phyloP scores from a whole-genome alignment of 2,888 invertebrate genomes.

The Cabera pusaria region DNA sequence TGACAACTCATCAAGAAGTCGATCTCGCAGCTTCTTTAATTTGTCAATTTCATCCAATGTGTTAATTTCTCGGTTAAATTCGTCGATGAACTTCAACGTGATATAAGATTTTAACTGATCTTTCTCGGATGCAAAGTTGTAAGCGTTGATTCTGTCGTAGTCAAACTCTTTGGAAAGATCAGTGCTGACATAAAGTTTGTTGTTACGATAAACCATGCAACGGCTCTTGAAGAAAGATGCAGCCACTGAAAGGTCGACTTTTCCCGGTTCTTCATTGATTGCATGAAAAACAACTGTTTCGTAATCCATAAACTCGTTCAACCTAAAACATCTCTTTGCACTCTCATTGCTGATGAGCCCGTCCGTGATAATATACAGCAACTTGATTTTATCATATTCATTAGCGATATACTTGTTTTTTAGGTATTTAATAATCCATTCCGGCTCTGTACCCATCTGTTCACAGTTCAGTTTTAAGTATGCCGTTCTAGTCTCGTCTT shows the following conservation, averaged over 20 bases:
- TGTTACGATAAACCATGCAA: conserved; percentile 40
- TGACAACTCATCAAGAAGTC: conserved; percentile 35
- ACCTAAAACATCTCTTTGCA: conserved; percentile 25
- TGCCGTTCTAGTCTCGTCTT: conserved; percentile 25
- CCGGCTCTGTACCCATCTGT: too few species aligned
- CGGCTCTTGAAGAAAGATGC: conserved; percentile 36
- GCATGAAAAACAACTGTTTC: conserved; percentile 42
- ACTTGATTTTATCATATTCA: conserved; percentile 32
- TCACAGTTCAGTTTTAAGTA: too few species aligned
- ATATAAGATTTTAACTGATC: conserved; percentile 45
- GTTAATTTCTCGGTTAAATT: conserved; percentile 22
- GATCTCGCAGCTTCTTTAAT: conserved; percentile 36
- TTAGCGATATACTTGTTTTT: too few species aligned
- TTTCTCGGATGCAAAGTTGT: conserved; percentile 40
- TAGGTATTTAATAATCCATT: too few species aligned
- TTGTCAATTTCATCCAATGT: conserved; percentile 43
- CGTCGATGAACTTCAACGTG: conserved; percentile 41
- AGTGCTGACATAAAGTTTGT: conserved; percentile 32
- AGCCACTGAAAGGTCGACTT: conserved; percentile 40
- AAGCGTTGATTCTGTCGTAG: conserved; percentile 38
- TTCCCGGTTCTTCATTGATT: conserved; percentile 17
- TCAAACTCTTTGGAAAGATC: conserved; percentile 44
- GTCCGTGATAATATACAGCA: conserved; percentile 44
- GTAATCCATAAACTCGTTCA: conserved; percentile 39
- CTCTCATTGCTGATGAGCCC: conserved; percentile 27